These are phyloP conservation scores for Rhorus exstirpatorius DNA, from an alignment of 2,888 invertebrate genomes.

Conservation along the genomic window DNA sequence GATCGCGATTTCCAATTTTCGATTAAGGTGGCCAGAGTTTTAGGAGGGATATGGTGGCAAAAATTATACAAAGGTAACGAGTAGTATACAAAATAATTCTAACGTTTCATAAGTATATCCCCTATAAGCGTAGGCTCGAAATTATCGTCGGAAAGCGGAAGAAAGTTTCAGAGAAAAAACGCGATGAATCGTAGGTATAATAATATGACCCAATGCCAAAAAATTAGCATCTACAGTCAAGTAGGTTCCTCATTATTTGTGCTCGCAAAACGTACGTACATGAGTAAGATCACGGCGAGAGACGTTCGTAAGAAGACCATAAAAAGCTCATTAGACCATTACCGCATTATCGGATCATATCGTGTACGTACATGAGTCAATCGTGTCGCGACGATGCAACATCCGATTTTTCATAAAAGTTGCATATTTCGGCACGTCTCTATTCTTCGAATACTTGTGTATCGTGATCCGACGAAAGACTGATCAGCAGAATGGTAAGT, in stretches of 20 bases:
- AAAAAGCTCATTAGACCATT: constrained; percentile 29
- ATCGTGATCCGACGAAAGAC: too few relatives aligned
- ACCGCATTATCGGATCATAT: constrained; percentile 33
- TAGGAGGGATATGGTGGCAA: too few relatives aligned
- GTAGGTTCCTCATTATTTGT: constrained; percentile 21
- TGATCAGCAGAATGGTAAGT: too few relatives aligned
- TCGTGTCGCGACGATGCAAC: too few relatives aligned
- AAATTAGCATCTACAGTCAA: constrained; percentile 19
- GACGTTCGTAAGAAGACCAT: constrained; percentile 3
- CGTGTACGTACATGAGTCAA: too few relatives aligned
- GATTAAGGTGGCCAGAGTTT: too few relatives aligned
- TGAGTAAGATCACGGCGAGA: too few relatives aligned
- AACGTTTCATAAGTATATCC: too few relatives aligned
- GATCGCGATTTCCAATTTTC: too few relatives aligned
- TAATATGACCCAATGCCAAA: background rate
- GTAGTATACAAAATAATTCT: background rate
- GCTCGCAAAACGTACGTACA: constrained; percentile 26
- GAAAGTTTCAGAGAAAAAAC: background rate
- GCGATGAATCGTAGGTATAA: background rate
- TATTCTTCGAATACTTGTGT: too few relatives aligned
- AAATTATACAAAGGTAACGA: constrained; percentile 9
- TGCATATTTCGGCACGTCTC: too few relatives aligned
- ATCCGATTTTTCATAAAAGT: too few relatives aligned
- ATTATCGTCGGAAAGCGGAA: background rate
- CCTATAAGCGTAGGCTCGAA: background rate